Evolutionary conservation across 92 coral and sea anemone species (phyloP).

Genomic region (Heliopora coerulea): DNA sequence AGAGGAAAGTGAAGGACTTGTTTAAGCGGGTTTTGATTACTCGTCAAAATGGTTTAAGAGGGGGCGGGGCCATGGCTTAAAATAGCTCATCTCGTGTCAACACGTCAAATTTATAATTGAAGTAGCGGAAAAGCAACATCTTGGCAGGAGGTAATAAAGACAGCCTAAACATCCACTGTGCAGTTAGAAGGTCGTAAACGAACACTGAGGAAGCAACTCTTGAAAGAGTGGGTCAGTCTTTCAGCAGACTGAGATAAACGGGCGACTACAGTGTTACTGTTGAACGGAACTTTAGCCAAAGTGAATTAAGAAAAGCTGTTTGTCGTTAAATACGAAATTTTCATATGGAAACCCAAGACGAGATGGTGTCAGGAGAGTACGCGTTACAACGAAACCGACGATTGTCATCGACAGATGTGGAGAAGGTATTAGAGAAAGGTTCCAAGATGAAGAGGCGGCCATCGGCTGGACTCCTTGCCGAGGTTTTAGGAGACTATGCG

Average conservation of each 20-base stretch:
- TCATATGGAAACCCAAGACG: no score
- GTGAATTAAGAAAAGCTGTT: no score
- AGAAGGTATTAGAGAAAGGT: neutral
- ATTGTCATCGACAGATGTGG: neutral
- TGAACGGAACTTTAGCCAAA: no score
- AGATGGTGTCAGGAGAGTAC: no score
- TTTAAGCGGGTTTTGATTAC: neutral
- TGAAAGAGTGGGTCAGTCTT: no score
- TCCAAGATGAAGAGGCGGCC: conserved; percentile 7
- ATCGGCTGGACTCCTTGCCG: conserved; percentile 32
- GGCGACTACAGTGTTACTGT: no score
- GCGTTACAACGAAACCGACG: neutral
- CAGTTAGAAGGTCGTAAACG: conserved; percentile 16
- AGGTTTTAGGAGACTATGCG: conserved; percentile 34
- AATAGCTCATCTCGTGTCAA: conserved; percentile 30
- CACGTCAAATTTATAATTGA: conserved; percentile 29
- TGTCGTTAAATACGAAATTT: no score
- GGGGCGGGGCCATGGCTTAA: conserved; percentile 18
- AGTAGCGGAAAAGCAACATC: conserved; percentile 16
- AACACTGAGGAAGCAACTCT: neutral
- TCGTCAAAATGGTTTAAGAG: conserved; percentile 4
- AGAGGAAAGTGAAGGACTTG: neutral
- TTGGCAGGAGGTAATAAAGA: conserved; percentile 40
- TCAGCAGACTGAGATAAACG: no score
- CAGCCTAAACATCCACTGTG: conserved; percentile 26